Percentiles rank a stretch among this genome's conserved stretches.
phyloP scores from a whole-genome alignment of 2,113 vertebrate genomes.

The Rhinolophus sinicus region DNA sequence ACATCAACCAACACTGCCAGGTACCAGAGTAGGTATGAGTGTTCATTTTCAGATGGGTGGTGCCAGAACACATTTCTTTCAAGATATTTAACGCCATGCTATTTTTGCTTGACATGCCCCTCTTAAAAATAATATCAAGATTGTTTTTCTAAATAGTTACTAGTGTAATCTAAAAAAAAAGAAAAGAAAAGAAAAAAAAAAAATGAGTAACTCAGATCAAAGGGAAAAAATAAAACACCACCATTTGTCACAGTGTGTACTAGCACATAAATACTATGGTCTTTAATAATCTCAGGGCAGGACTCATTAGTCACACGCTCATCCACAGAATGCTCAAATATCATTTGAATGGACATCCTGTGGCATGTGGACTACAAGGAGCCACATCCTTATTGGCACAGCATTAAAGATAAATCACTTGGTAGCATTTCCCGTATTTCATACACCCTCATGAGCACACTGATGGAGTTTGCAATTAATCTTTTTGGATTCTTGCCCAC shows the following conservation, averaged over 20 bases:
- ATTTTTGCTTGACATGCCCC: background rate
- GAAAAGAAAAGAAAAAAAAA: background rate
- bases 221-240: background rate
- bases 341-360: constrained; percentile 52
- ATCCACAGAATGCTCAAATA: constrained; percentile 36
- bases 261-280: constrained; percentile 70
- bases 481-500: constrained; percentile 63
- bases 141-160: background rate
- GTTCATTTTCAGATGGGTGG: constrained; percentile 26
- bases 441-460: constrained; percentile 7
- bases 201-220: background rate
- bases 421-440: background rate
- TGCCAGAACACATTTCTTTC: background rate
- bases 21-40: background rate
- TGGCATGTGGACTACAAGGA: constrained; percentile 17
- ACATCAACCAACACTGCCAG: constrained; percentile 36
- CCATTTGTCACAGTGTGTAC: background rate
- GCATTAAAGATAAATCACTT: constrained; percentile 12
- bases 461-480: constrained; percentile 68
- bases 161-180: constrained; percentile 10
- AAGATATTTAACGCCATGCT: constrained; percentile 44
- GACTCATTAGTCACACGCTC: constrained; percentile 71
- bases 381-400: background rate
- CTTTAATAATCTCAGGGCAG: constrained; percentile 40
- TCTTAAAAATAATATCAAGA: constrained; percentile 23